These are phyloP conservation scores for Entelurus aequoreus DNA, from an alignment of 2,113 vertebrate genomes.

Conservation along the genomic window DNA sequence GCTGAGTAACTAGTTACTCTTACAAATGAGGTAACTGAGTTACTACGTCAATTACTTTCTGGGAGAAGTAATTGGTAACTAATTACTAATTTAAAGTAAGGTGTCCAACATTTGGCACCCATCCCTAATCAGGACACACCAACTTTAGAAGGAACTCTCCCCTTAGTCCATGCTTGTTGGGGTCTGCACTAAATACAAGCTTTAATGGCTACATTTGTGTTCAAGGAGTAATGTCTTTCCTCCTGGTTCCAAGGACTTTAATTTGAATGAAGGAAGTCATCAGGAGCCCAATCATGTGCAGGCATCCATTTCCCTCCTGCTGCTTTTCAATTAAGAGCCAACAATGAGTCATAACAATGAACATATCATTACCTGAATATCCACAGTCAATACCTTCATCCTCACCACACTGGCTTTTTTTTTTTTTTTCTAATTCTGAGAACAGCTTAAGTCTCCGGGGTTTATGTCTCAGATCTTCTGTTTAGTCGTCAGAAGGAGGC, in stretches of 20 bases:
- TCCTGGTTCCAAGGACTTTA: not conserved
- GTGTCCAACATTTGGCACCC: too few relatives aligned
- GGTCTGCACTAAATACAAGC: not conserved
- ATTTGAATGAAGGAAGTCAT: constrained; percentile 27
- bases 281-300: constrained; percentile 22
- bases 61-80: too few relatives aligned
- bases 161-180: too few relatives aligned
- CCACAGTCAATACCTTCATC: constrained; percentile 28
- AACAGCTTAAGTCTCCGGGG: constrained; percentile 32
- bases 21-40: too few relatives aligned
- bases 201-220: constrained; percentile 28
- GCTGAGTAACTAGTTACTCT: too few relatives aligned
- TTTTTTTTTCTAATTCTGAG: constrained; percentile 10
- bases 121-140: not conserved
- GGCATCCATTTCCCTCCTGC: constrained; percentile 34
- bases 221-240: constrained; percentile 3
- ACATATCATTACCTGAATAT: constrained; percentile 28
- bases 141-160: not conserved
- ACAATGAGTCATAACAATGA: constrained; percentile 50
- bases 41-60: too few relatives aligned
- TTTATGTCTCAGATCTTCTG: constrained; percentile 60
- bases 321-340: constrained; percentile 56
- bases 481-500: constrained; percentile 48
- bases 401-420: constrained; percentile 10
- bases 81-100: too few relatives aligned